Conservation (phyloP, 30 jellyfish, hydroid and myxozoan species). For the Cassiopea xamachana region DNA sequence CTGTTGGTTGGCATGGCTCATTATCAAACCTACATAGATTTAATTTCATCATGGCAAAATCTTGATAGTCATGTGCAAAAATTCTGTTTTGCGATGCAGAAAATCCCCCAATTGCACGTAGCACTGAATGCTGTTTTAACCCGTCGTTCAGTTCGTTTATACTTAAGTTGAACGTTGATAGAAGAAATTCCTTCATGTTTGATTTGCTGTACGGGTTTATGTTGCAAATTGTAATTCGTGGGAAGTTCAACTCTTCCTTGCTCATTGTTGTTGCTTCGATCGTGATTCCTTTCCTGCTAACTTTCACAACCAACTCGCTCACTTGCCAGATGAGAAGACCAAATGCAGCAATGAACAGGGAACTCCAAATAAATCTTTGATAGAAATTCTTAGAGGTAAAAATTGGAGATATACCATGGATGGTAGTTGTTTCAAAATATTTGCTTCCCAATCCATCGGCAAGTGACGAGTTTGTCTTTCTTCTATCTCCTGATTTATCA, state of each 20-base stretch:
- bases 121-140: neutral
- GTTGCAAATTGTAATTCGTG: constrained; percentile 59
- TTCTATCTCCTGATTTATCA: neutral
- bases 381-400: neutral
- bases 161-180: neutral
- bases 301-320: neutral
- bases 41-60: neutral
- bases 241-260: constrained; percentile 13
- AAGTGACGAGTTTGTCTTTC: neutral
- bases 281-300: neutral
- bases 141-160: neutral
- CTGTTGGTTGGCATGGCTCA: constrained; percentile 6
- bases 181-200: neutral
- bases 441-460: neutral
- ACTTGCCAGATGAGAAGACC: constrained; percentile 15
- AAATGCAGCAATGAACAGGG: constrained; percentile 5
- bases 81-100: neutral
- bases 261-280: neutral
- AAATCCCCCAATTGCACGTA: neutral
- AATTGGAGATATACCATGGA: constrained; percentile 43
- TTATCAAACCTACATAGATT: neutral
- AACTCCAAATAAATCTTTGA: constrained; percentile 17
- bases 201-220: constrained; percentile 8
- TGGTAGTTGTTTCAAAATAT: constrained; percentile 22
- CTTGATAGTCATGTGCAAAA: neutral